Percentiles rank a stretch among this genome's conserved stretches.
phyloP scores from a whole-genome alignment of 2,113 vertebrate species.

The Pseudopipra pipra region DNA sequence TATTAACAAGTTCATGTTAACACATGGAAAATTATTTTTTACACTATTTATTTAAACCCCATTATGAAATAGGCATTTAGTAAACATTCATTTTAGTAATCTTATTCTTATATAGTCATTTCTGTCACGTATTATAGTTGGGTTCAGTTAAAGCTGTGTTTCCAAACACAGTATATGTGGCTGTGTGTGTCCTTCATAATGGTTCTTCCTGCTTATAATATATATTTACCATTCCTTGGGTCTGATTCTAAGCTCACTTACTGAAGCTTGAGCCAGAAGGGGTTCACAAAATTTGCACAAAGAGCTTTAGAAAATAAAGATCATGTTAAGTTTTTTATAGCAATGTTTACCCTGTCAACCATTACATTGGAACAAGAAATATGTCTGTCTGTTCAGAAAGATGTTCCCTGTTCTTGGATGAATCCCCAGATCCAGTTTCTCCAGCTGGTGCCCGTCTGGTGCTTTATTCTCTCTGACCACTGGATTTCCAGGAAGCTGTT shows the following conservation, averaged over 20 bases:
- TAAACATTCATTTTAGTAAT: constrained; percentile 1
- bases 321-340: neutral
- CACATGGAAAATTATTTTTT: constrained; percentile 13
- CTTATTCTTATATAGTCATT: constrained; percentile 35
- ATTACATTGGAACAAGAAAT: constrained; percentile 19
- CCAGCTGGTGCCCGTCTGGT: constrained; percentile 43
- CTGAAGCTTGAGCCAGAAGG: neutral
- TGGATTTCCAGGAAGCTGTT: constrained; percentile 9
- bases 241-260: neutral
- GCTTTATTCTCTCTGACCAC: constrained; percentile 21
- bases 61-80: constrained; percentile 53
- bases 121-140: neutral
- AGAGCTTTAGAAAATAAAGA: neutral
- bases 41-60: constrained; percentile 53
- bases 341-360: constrained; percentile 40
- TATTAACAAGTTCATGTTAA: neutral
- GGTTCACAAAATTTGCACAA: neutral
- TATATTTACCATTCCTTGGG: neutral
- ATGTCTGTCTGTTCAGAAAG: constrained; percentile 27
- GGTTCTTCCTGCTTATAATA: neutral
- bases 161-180: neutral
- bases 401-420: constrained; percentile 51
- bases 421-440: constrained; percentile 44
- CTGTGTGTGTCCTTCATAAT: neutral
- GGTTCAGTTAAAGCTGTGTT: neutral